Conservation (phyloP, 2,113 vertebrate genomes). For the Hypomesus transpacificus region DNA sequence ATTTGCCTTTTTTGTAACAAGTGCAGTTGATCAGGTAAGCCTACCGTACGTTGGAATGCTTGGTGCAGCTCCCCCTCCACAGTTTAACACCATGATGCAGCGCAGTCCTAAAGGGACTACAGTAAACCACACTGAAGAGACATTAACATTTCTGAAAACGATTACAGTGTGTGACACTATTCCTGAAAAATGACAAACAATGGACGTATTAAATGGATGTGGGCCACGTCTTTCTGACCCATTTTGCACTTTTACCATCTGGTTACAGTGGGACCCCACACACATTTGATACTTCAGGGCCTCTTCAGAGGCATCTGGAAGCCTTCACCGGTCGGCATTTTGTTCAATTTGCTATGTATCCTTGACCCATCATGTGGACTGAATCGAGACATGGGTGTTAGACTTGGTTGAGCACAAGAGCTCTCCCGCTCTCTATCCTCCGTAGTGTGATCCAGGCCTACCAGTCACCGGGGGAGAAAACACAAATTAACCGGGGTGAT, state of each 20-base stretch:
- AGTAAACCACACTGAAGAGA: too few relatives aligned
- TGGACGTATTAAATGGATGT: too few relatives aligned
- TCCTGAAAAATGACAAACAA: neutral
- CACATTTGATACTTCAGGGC: slow-evolving; percentile 22
- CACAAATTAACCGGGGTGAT: neutral
- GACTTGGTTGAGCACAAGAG: slow-evolving; percentile 14
- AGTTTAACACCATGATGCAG: too few relatives aligned
- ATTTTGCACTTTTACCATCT: neutral
- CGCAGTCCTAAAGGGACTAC: too few relatives aligned
- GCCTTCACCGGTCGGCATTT: slow-evolving; percentile 23
- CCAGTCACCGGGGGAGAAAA: neutral
- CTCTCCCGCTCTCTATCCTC: slow-evolving; percentile 16
- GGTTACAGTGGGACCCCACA: neutral
- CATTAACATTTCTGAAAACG: too few relatives aligned
- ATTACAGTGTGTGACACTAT: neutral
- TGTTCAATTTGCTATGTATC: slow-evolving; percentile 39
- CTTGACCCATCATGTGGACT: slow-evolving; percentile 31
- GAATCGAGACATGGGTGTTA: slow-evolving; percentile 2
- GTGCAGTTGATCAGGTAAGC: too few relatives aligned
- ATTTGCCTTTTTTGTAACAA: too few relatives aligned
- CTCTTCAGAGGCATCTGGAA: slow-evolving; percentile 32
- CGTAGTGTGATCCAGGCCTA: neutral
- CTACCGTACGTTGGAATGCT: too few relatives aligned
- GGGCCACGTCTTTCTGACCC: neutral
- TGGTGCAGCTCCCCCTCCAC: too few relatives aligned